A percentile compares a stretch with the other conserved stretches of the same genome.
Evolutionary conservation across 2,888 invertebrate genomes (phyloP).

Genomic region (Orgyia antiqua): DNA sequence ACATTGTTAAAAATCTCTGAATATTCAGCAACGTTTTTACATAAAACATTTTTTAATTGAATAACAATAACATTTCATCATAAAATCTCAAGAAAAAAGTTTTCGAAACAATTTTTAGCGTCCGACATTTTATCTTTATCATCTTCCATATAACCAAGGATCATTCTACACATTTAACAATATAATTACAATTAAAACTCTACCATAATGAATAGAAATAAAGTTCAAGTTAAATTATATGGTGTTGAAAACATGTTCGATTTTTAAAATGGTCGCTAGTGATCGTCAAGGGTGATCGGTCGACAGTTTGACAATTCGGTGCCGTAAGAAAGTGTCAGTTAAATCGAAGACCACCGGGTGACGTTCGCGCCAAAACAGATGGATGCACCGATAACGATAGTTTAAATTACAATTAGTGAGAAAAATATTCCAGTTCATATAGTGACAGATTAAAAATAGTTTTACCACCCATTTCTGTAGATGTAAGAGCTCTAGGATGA

Average conservation of each 20-base stretch:
- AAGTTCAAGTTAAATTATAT: not conserved
- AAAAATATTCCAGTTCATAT: no score
- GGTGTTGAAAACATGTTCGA: not conserved
- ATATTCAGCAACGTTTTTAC: no score
- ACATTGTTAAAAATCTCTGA: no score
- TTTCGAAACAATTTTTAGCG: slow-evolving; percentile 30
- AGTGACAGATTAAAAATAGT: no score
- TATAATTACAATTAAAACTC: not conserved
- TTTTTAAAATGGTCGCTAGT: slow-evolving; percentile 10
- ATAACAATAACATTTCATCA: no score
- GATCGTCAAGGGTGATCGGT: slow-evolving; percentile 53
- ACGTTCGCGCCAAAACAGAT: slow-evolving; percentile 43
- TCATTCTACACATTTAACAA: slow-evolving; percentile 5
- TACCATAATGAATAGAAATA: not conserved
- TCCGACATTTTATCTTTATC: slow-evolving; percentile 44
- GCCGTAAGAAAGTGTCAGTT: slow-evolving; percentile 60
- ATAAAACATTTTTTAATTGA: no score
- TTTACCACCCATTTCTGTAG: no score
- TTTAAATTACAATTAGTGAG: slow-evolving; percentile 64
- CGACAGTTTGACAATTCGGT: slow-evolving; percentile 73
- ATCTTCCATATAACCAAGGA: slow-evolving; percentile 40
- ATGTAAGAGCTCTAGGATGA: no score
- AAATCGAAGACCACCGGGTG: slow-evolving; percentile 60
- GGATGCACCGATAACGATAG: slow-evolving; percentile 46
- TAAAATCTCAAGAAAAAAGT: slow-evolving; percentile 18